Conservation (phyloP, 2,797 vertebrate species). For the Lepilemur septentrionalis region DNA sequence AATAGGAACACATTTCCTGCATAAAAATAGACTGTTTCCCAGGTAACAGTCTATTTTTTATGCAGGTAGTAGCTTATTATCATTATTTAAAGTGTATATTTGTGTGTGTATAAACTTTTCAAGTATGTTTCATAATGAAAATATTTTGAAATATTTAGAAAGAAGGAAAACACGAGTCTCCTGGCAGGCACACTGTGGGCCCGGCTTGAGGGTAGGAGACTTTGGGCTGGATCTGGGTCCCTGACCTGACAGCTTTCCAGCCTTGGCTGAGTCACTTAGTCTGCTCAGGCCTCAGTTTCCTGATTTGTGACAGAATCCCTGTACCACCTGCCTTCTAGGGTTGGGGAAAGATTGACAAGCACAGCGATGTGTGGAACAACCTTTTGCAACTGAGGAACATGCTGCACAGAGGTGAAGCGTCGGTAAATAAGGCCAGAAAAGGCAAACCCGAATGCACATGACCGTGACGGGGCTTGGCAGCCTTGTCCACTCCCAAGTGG, state of each 20-base stretch:
- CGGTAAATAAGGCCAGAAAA: no score
- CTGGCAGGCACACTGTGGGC: accelerated
- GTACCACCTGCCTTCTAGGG: not conserved
- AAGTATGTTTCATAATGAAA: not conserved
- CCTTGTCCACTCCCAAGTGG: accelerated
- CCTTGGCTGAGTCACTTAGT: not conserved
- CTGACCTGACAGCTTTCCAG: not conserved
- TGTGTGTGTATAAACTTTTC: not conserved
- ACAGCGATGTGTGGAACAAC: not conserved
- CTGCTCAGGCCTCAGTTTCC: not conserved
- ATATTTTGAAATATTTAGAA: not conserved
- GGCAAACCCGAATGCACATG: not conserved
- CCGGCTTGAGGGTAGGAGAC: not conserved
- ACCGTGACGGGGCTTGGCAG: accelerated
- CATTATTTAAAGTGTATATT: not conserved
- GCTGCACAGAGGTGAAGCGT: not conserved
- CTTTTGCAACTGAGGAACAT: not conserved
- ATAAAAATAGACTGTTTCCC: not conserved
- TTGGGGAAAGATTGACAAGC: not conserved
- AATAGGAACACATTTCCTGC: not conserved
- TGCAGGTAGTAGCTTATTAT: not conserved
- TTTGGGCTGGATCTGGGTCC: not conserved
- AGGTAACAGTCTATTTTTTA: not conserved
- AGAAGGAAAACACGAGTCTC: not conserved
- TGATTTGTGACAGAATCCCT: not conserved